Conservation (phyloP, 2,888 invertebrate genomes). For the Tethea ocularis region DNA sequence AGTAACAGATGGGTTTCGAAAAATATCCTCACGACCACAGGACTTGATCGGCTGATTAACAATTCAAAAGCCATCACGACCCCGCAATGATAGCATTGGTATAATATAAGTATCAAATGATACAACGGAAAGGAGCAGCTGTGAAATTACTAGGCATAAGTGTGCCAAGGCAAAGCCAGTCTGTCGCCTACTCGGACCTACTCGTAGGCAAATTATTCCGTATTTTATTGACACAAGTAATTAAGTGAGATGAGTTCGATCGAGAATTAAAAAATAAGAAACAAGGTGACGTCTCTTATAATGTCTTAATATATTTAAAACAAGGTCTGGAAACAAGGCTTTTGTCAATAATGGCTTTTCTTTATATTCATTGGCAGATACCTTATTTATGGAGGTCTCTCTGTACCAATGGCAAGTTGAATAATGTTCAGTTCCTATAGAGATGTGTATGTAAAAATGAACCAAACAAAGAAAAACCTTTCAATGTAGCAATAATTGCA, state of each 20-base stretch:
- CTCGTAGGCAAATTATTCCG: constrained; percentile 16
- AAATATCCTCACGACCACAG: neutral
- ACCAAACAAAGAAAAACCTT: neutral
- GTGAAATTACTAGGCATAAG: constrained; percentile 43
- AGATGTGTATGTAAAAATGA: neutral
- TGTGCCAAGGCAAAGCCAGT: constrained; percentile 49
- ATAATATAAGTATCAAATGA: constrained; percentile 21
- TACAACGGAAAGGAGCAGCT: constrained; percentile 44
- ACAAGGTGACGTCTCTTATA: neutral
- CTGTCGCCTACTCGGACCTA: constrained; percentile 8
- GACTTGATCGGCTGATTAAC: constrained; percentile 7
- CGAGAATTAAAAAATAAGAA: neutral
- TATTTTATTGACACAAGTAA: neutral
- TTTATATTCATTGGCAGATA: neutral
- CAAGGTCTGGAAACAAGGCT: neutral
- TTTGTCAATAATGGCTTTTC: neutral
- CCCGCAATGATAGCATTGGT: constrained; percentile 12
- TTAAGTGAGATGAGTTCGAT: neutral
- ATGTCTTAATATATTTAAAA: neutral
- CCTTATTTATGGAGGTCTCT: neutral
- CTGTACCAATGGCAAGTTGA: neutral
- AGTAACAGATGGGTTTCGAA: neutral
- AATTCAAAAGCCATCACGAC: constrained; percentile 15
- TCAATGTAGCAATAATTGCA: neutral
- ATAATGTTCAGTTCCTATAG: constrained; percentile 2